phyloP scores from a whole-genome alignment of 2,888 invertebrate species.

The Drosophila cyrtoloma region DNA sequence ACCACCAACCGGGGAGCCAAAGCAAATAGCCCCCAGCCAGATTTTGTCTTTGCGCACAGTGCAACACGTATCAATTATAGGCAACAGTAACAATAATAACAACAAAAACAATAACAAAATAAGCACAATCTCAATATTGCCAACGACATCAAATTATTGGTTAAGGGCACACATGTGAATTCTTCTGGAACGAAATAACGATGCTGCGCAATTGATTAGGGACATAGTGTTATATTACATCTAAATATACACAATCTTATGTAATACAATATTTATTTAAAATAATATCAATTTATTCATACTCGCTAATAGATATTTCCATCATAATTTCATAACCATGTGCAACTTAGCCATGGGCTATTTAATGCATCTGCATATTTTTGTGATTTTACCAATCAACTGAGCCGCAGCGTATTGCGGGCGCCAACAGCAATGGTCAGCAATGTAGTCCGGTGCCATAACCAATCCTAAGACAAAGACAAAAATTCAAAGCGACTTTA shows the following conservation, averaged over 20 bases:
- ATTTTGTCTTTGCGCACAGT: slow-evolving; percentile 80
- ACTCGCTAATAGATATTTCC: slow-evolving; percentile 6
- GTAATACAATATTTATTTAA: not conserved
- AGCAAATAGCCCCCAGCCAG: slow-evolving; percentile 77
- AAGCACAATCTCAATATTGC: slow-evolving; percentile 46
- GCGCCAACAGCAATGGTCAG: slow-evolving; percentile 50
- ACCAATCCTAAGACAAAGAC: slow-evolving; percentile 57
- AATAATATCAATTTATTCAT: slow-evolving; percentile 13
- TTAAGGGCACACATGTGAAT: slow-evolving; percentile 38
- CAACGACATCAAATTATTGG: slow-evolving; percentile 66
- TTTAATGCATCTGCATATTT: slow-evolving; percentile 19
- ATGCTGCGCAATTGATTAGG: slow-evolving; percentile 22
- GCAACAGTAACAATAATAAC: slow-evolving; percentile 30
- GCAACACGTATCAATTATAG: slow-evolving; percentile 80
- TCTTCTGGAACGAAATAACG: slow-evolving; percentile 21
- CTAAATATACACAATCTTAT: not conserved
- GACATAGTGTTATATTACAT: not conserved
- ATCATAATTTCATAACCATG: not conserved
- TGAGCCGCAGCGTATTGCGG: slow-evolving; percentile 17
- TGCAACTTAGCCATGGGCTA: slow-evolving; percentile 5
- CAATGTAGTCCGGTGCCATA: slow-evolving; percentile 22
- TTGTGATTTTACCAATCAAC: slow-evolving; percentile 26
- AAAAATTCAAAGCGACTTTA: slow-evolving; percentile 70
- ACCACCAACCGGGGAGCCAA: slow-evolving; percentile 54
- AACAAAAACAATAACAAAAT: slow-evolving; percentile 10